Evolutionary conservation across 2,797 vertebrate genomes (phyloP), one percentile per base, ranked within the genome.

Genomic region (Microctenopoma lineatum): DNA sequence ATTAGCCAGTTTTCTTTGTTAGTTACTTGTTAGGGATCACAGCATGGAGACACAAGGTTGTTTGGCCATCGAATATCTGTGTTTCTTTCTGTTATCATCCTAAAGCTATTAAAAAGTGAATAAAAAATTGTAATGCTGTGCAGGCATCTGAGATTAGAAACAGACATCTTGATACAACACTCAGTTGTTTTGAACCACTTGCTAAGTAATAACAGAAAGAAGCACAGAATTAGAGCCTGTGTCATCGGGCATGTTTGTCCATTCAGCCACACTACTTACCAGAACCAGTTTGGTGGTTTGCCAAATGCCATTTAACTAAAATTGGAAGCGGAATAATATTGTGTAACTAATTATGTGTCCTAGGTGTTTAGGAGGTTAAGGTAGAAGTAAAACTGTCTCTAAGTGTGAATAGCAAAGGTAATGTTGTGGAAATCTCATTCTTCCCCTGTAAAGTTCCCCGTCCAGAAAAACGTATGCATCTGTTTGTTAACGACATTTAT

Each of bases 401-500:
- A 5, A 16, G 10, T 41, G 9, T 15, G 29, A 48, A 56, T 18
- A 13, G 14, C 29, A 58, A 10, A 9, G 12, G 21, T 16, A 10
- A 46, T 69, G 73, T 73, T 69, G 73, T 73, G 59, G 81, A 66
- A 87, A 82, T 47, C 46, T 68, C 66, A 61, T 58, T 51, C 32
- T 52, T 64, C 32, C 52, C 14, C 12, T 26, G 52, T 12, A 36
- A 58, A 53, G 58, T 69, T 57, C 48, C 75, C 38, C 68, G 58
- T 39, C 70, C 63, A 79, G 73, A 80, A 69, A 18, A 74, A 76
- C 51, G 66, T 56, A 53, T 79, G 73, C 79, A 65, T 78, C 62
- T 63, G 67, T 70, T 75, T 63, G 79, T 74, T 48, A 51, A 14
- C 59, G 79, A 80, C 66, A 66, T 80, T 84, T 66, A 77, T 81